These are phyloP conservation scores for Penelope pileata DNA, from an alignment of 2,113 vertebrate genomes.

Conservation along the genomic window DNA sequence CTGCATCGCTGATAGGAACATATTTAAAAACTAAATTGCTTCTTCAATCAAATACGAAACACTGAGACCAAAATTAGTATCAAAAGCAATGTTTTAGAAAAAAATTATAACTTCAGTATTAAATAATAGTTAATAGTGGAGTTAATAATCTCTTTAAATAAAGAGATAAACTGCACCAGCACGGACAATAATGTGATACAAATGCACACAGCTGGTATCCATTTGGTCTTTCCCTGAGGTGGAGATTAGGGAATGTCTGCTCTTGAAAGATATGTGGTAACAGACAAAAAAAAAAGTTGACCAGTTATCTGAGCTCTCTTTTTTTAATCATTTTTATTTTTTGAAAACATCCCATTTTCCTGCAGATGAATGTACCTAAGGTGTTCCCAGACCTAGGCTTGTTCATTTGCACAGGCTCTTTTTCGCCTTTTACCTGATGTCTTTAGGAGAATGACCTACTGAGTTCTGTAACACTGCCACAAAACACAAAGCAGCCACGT, in stretches of 20 bases:
- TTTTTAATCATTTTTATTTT: background rate
- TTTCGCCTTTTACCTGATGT: background rate
- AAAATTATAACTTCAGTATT: background rate
- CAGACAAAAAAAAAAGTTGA: background rate
- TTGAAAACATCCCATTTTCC: background rate
- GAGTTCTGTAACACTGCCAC: background rate
- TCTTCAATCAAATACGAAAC: background rate
- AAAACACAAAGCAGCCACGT: background rate
- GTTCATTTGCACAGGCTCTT: background rate
- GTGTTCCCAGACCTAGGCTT: background rate
- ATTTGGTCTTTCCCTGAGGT: constrained; percentile 10
- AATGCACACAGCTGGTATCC: constrained; percentile 7
- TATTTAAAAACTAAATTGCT: background rate
- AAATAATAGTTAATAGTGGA: background rate
- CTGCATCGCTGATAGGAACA: background rate
- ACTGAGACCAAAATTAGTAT: background rate
- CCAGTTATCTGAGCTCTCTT: background rate
- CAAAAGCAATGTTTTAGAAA: background rate
- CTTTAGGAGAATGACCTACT: background rate
- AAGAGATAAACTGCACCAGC: background rate
- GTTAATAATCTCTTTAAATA: background rate
- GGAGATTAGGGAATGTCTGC: background rate
- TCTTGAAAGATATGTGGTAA: background rate
- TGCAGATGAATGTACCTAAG: background rate
- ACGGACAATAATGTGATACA: background rate